phyloP scores from a whole-genome alignment of 1,140 invertebrate genomes.

The Tribolium madens region DNA sequence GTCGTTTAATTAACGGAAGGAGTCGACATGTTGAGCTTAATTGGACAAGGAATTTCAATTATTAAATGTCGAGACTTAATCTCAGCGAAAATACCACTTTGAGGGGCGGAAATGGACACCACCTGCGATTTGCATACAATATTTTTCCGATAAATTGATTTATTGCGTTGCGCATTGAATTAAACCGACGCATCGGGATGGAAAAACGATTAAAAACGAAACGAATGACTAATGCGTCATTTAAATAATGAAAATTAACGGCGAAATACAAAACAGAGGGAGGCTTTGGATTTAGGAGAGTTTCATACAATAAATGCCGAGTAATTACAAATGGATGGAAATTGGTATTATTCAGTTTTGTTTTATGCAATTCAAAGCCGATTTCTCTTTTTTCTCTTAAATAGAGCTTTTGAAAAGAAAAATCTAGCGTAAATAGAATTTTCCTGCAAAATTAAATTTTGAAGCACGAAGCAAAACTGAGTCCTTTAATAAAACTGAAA shows the following conservation, averaged over 20 bases:
- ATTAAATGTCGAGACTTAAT: neutral
- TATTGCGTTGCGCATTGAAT: neutral
- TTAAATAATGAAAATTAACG: slow-evolving; percentile 1
- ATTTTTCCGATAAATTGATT: neutral
- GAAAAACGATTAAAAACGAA: neutral
- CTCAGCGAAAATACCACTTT: neutral
- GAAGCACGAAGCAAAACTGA: too few relatives aligned
- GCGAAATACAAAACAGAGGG: neutral
- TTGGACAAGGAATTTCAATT: slow-evolving; percentile 22
- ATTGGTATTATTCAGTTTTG: too few relatives aligned
- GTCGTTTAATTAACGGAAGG: slow-evolving; percentile 32
- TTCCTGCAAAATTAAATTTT: too few relatives aligned
- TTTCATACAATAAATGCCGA: too few relatives aligned
- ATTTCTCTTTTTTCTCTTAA: too few relatives aligned
- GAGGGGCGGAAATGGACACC: neutral
- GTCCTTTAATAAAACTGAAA: too few relatives aligned
- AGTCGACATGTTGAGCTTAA: slow-evolving; percentile 14
- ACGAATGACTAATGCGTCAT: neutral
- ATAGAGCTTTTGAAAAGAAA: too few relatives aligned
- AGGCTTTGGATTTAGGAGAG: too few relatives aligned
- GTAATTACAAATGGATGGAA: too few relatives aligned
- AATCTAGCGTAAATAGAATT: too few relatives aligned
- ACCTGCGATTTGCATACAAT: neutral
- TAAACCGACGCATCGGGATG: neutral
- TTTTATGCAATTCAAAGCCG: too few relatives aligned